These are phyloP conservation scores for Urocitellus parryii DNA, from an alignment of 2,113 vertebrate genomes.

Conservation along the genomic window DNA sequence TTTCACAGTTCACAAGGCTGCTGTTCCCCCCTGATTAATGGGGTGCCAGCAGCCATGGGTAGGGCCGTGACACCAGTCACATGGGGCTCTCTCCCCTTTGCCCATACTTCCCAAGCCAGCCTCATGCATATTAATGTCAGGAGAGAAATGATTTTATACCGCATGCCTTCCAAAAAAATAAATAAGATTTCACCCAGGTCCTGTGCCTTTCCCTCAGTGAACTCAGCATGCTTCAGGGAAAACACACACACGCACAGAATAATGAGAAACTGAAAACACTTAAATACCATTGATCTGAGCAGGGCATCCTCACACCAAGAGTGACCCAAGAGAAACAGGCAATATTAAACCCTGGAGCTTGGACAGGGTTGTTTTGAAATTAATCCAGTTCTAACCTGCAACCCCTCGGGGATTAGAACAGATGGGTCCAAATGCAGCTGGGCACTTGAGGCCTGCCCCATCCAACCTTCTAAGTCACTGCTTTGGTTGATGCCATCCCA, in stretches of 20 bases:
- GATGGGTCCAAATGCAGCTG: not conserved
- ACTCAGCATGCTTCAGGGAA: not conserved
- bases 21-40: constrained; percentile 70
- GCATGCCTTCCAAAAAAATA: constrained; percentile 64
- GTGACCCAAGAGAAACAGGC: constrained; percentile 51
- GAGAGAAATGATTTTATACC: constrained; percentile 70
- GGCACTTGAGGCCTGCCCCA: fast-evolving
- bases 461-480: not conserved
- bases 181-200: constrained; percentile 67
- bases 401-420: constrained; percentile 23
- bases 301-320: not conserved
- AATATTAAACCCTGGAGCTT: constrained; percentile 68
- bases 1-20: constrained; percentile 77
- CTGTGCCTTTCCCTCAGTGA: not conserved
- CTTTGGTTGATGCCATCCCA: fast-evolving
- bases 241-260: not conserved
- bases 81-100: not conserved
- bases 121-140: constrained; percentile 69
- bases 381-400: constrained; percentile 42
- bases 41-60: constrained; percentile 60
- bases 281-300: constrained; percentile 7
- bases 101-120: not conserved
- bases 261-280: constrained; percentile 51
- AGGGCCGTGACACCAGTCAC: constrained; percentile 45
- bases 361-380: constrained; percentile 43